Percentiles rank a stretch among this genome's conserved stretches.
These are phyloP conservation scores for Hypomecis punctinalis DNA, from an alignment of 2,888 invertebrate genomes.

Conservation along the genomic window DNA sequence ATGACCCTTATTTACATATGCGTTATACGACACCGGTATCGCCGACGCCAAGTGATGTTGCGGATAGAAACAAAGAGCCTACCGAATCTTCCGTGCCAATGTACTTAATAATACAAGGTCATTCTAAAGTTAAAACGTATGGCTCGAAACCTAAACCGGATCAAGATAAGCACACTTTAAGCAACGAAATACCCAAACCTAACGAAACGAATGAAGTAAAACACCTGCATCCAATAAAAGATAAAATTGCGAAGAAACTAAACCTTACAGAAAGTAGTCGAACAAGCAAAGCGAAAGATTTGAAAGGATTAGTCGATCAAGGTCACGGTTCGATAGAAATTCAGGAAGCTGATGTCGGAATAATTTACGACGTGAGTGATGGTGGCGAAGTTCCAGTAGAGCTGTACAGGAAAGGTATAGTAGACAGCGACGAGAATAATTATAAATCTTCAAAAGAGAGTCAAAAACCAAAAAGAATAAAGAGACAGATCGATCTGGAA, in stretches of 20 bases:
- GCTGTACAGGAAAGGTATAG: conserved; percentile 86
- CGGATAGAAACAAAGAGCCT: conserved; percentile 57
- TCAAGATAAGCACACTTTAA: conserved; percentile 66
- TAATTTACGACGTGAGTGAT: conserved; percentile 85
- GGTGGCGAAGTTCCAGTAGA: conserved; percentile 81
- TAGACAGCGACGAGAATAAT: conserved; percentile 80
- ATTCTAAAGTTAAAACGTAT: conserved; percentile 94
- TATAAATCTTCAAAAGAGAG: conserved; percentile 54
- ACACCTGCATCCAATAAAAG: conserved; percentile 82
- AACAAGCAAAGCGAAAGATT: conserved; percentile 67
- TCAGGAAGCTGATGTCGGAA: conserved; percentile 84
- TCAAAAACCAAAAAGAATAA: conserved; percentile 54
- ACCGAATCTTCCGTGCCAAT: conserved; percentile 85
- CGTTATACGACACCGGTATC: conserved; percentile 80
- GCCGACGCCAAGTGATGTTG: conserved; percentile 75
- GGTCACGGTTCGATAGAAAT: conserved; percentile 82
- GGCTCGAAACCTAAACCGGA: conserved; percentile 84
- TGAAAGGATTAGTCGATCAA: conserved; percentile 70
- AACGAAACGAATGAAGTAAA: conserved; percentile 83
- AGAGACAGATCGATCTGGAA: conserved; percentile 73
- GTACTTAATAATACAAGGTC: conserved; percentile 93
- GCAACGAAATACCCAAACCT: conserved; percentile 82
- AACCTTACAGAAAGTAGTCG: conserved; percentile 57
- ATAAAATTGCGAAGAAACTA: conserved; percentile 64
- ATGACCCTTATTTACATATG: conserved; percentile 77